Evolutionary conservation across 2,888 invertebrate genomes (phyloP), one percentile per base, ranked within the genome.

Genomic region (Hypolimnas misippus): DNA sequence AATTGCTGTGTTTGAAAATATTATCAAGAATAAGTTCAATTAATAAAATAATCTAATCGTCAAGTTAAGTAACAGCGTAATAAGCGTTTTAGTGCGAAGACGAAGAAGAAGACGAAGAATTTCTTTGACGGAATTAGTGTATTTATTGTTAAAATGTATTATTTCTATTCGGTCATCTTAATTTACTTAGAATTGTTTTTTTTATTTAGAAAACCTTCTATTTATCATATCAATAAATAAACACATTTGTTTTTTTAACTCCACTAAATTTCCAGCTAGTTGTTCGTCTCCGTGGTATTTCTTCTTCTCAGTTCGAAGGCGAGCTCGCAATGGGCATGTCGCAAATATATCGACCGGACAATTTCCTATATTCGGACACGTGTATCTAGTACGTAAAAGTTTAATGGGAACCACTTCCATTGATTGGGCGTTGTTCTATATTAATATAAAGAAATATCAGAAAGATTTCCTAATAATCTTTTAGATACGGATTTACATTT

Each of bases 311-410:
- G 73, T 78, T 78, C 65, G 76, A 73, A 76, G 71, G 72, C 57
- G 70, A 64, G 70, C 60, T 71, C 75, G 69, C 73, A 74, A 73
- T 74, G 76, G 77, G 76, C 74, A 69, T 17, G 52, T 35, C 19
- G 21, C 44, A 46, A 46, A 74, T 75, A 76, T 76, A 79, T 76
- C 70, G 76, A 71, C 60, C 73, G 69, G 74, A 75, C 76, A 73
- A 72, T 74, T 73, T 75, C 72, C 73, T 21, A 46, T 67, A 74
- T 74, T 70, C 65, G 65, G 69, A 71, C 72, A 67, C 68, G 68
- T 70, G 73, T 63, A 19, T 21, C 44, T 12, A 6, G 19, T 70
- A 73, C 68, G 74, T 73, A 73, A 70, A 73, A 74, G 68, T 77
- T 77, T 76, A 76, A 76, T 73, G 72, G 71, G n/a, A 19, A 46